phyloP scores from a whole-genome alignment of 2,888 invertebrate species.

The Rhagophthalmus giganteus region DNA sequence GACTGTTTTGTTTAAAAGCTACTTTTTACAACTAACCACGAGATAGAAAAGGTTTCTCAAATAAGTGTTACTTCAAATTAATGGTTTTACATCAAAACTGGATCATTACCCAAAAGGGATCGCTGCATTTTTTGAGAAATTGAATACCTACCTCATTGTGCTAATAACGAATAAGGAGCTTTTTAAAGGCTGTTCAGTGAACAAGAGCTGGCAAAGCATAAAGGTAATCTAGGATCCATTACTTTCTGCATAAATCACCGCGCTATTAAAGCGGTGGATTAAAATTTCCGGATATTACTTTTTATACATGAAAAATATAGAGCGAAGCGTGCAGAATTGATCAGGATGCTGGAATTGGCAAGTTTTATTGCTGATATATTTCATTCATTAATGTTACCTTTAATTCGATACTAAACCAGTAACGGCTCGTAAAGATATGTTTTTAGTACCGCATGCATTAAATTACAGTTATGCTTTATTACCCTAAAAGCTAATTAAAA shows the following conservation, averaged over 20 bases:
- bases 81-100: conserved; percentile 18
- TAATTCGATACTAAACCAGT: conserved; percentile 28
- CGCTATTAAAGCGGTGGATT: conserved; percentile 25
- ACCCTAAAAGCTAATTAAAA: conserved; percentile 27
- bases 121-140: no score
- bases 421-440: conserved; percentile 29
- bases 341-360: conserved; percentile 17
- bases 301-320: conserved; percentile 16
- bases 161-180: no score
- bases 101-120: conserved; percentile 1
- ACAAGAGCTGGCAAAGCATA: conserved; percentile 12
- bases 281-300: conserved; percentile 28
- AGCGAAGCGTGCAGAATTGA: conserved; percentile 19
- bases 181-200: not conserved
- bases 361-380: conserved; percentile 29
- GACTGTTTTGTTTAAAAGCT: conserved; percentile 30
- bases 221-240: conserved; percentile 24
- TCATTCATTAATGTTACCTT: conserved; percentile 32
- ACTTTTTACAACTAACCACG: conserved; percentile 25
- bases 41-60: conserved; percentile 19
- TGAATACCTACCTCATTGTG: no score
- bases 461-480: conserved; percentile 30
- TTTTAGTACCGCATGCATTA: conserved; percentile 25
- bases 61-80: conserved; percentile 26
- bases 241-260: conserved; percentile 24